Percentiles rank a stretch among this genome's conserved stretches.
Evolutionary conservation across 1,140 invertebrate genomes (phyloP).

Genomic region (Galleria mellonella): DNA sequence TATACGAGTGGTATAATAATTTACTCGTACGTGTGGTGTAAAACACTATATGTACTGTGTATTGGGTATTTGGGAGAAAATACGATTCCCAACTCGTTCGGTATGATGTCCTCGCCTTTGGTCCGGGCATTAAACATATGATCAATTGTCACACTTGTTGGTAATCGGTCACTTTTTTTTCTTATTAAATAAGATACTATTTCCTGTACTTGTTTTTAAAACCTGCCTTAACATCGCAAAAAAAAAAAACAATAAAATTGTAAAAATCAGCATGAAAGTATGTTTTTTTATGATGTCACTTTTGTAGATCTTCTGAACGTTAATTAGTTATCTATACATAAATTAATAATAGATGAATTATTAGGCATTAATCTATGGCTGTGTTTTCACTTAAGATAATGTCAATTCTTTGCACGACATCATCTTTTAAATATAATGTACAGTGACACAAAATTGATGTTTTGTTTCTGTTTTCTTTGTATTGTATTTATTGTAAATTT

Average conservation of each 20-base stretch:
- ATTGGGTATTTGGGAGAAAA: too few species aligned
- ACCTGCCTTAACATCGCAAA: too few species aligned
- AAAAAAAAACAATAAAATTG: neutral
- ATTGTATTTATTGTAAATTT: slow-evolving; percentile 38
- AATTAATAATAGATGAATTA: slow-evolving; percentile 17
- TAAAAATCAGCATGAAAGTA: neutral
- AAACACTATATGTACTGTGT: too few species aligned
- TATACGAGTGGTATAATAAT: too few species aligned
- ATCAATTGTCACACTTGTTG: too few species aligned
- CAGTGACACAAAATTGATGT: slow-evolving; percentile 44
- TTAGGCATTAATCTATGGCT: slow-evolving; percentile 65
- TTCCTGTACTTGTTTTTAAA: too few species aligned
- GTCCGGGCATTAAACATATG: too few species aligned
- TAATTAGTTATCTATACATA: slow-evolving; percentile 21
- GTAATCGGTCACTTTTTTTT: too few species aligned
- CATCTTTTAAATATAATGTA: slow-evolving; percentile 59
- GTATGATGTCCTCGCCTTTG: too few species aligned
- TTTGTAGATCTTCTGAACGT: slow-evolving; percentile 19
- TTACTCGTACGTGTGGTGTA: too few species aligned
- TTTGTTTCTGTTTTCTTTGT: slow-evolving; percentile 37
- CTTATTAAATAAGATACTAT: too few species aligned
- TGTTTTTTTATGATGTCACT: slow-evolving; percentile 7
- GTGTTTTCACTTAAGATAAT: slow-evolving; percentile 65
- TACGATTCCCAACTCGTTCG: too few species aligned
- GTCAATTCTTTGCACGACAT: slow-evolving; percentile 68